Conservation (phyloP, 2,113 vertebrate genomes). For the Alouatta palliata region DNA sequence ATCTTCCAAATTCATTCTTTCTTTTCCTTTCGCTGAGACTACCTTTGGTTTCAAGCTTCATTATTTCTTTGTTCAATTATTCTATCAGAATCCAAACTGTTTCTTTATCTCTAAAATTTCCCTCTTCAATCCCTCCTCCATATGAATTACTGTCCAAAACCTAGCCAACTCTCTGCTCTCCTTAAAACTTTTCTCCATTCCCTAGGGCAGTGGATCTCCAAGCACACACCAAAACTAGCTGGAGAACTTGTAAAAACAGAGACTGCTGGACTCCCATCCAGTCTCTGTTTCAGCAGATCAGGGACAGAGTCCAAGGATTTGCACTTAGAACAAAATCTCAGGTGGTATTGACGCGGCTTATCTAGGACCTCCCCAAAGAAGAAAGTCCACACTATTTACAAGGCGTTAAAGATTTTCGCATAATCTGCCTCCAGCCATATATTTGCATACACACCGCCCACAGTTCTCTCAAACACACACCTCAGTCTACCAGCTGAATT, state of each 20-base stretch:
- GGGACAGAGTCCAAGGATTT: not conserved
- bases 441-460: not conserved
- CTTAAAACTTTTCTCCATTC: not conserved
- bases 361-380: not conserved
- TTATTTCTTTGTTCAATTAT: not conserved
- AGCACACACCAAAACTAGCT: not conserved
- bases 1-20: conserved; percentile 28
- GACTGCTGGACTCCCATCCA: not conserved
- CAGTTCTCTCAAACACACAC: not conserved
- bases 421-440: not conserved
- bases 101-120: not conserved
- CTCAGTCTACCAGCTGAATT: not conserved
- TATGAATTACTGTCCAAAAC: not conserved
- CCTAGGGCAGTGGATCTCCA: not conserved
- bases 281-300: not conserved
- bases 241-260: not conserved
- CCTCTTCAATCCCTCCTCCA: not conserved
- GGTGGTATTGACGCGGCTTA: not conserved
- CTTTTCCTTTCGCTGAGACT: not conserved
- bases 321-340: not conserved
- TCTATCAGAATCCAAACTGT: conserved; percentile 7
- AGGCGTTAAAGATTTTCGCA: not conserved
- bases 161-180: not conserved
- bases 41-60: not conserved
- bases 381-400: not conserved